Evolutionary conservation across 2,888 invertebrate genomes (phyloP), one percentile per base, ranked within the genome.

Genomic region (Drosophila parthenogenetica): DNA sequence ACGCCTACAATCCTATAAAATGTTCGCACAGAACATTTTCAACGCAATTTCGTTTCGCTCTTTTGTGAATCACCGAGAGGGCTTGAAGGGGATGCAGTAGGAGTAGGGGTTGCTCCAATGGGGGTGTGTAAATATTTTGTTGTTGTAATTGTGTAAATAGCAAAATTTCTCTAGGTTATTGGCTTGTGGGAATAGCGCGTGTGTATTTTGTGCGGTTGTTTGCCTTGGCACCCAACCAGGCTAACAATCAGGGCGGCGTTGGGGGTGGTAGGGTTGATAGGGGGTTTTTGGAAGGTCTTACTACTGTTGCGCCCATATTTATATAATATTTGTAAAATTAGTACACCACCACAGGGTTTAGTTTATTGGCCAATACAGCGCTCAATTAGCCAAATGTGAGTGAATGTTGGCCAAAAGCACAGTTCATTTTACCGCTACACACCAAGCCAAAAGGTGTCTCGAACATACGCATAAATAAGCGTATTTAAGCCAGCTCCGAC

Each of bases 111-210:
- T 3, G 19, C 22, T 1, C 25, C 35, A 10, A 46, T 5, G 10
- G 58, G 46, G 16, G 32, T 17, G 48, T 53, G 54, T 55, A 79
- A 79, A 79, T 63, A 68, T 68, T 76, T 60, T 72, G 50, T 65
- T 74, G 73, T 74, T 83, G 79, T 86, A 83, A 83, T 83, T 83
- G 84, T 81, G 87, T 83, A 81, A 83, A 83, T 80, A 83, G 74
- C 71, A 68, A 79, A 79, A 69, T 69, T 72, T 70, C 87, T 83
- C 69, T 66, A 53, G 79, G 86, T 72, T 81, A 81, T 83, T 86
- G 81, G 68, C 83, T 83, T 66, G 81, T 68, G 77, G 67, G 77
- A 48, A 62, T 70, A 59, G 68, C 25, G 63, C 64, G 63, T 62
- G 62, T 61, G 68, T 69, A 49, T 77, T 64, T 69, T 67, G 60